Evolutionary conservation across 2,113 vertebrate species (phyloP).

Genomic region (Grallaria varia): DNA sequence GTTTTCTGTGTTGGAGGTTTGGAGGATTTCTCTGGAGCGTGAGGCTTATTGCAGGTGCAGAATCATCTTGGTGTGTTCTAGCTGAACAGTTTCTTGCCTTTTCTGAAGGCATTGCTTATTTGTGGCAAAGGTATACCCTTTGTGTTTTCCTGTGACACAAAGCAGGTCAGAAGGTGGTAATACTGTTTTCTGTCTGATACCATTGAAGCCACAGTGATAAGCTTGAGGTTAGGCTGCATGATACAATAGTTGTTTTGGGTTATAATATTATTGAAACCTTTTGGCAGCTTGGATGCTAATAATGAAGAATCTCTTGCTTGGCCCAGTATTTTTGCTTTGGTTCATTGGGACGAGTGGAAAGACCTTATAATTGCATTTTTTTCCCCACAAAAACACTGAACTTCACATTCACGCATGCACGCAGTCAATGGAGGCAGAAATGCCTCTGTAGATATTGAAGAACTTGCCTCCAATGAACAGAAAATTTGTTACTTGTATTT

Average conservation of each 20-base stretch:
- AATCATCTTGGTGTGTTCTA: neutral
- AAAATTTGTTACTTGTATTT: neutral
- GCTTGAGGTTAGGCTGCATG: neutral
- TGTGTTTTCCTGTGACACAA: neutral
- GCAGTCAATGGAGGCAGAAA: neutral
- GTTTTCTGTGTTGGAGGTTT: neutral
- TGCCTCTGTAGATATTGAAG: neutral
- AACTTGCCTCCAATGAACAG: neutral
- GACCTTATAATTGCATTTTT: neutral
- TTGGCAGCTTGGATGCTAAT: neutral
- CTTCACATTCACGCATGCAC: neutral
- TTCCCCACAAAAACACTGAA: neutral
- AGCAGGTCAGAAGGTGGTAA: neutral
- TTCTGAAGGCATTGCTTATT: neutral
- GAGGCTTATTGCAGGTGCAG: neutral
- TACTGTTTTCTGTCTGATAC: neutral
- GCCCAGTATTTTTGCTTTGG: neutral
- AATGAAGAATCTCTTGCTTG: neutral
- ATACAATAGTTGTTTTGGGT: neutral
- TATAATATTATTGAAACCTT: neutral
- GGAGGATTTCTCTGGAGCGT: neutral
- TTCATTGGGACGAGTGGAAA: neutral
- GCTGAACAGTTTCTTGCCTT: neutral
- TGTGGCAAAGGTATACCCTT: neutral
- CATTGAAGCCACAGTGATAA: neutral